Evolutionary conservation across 2,888 invertebrate genomes (phyloP).

Genomic region (Pycnomerus fuliginosus): DNA sequence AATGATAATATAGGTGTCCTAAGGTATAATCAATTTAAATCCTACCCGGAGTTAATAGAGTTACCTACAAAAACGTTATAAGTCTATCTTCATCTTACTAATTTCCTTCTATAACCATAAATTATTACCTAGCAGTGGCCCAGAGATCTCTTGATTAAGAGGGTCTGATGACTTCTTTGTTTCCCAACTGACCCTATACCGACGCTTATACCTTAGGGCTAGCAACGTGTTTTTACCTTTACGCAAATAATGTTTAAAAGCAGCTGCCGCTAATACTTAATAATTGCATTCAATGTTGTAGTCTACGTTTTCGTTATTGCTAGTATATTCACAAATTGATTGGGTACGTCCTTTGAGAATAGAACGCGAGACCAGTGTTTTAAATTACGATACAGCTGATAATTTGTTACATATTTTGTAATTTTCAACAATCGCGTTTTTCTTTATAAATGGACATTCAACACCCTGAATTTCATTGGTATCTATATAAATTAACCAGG

Average conservation of each 20-base stretch:
- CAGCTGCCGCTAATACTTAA: conserved; percentile 24
- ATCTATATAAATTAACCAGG: no score
- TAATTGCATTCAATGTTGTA: conserved; percentile 15
- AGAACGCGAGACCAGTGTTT: conserved; percentile 37
- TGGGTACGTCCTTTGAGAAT: conserved; percentile 37
- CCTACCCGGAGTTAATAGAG: conserved; percentile 18
- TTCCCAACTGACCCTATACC: conserved; percentile 9
- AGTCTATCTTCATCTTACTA: conserved; percentile 25
- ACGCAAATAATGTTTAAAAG: no score
- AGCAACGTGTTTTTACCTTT: no score
- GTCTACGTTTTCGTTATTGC: conserved; percentile 32
- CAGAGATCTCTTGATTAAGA: conserved; percentile 36
- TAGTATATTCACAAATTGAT: conserved; percentile 39
- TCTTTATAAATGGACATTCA: no score
- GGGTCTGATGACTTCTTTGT: conserved; percentile 13
- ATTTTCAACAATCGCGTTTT: conserved; percentile 12
- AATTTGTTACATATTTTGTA: conserved; percentile 38
- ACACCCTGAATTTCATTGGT: no score
- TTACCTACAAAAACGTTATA: conserved; percentile 23
- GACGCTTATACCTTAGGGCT: no score
- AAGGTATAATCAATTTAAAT: conserved; percentile 6
- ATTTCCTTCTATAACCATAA: conserved; percentile 28
- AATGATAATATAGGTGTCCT: no score
- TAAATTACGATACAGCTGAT: conserved; percentile 41
- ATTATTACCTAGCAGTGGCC: conserved; percentile 31